Percentiles rank a stretch among this genome's conserved stretches.
phyloP scores from a whole-genome alignment of 2,113 vertebrate species.

The Entelurus aequoreus region DNA sequence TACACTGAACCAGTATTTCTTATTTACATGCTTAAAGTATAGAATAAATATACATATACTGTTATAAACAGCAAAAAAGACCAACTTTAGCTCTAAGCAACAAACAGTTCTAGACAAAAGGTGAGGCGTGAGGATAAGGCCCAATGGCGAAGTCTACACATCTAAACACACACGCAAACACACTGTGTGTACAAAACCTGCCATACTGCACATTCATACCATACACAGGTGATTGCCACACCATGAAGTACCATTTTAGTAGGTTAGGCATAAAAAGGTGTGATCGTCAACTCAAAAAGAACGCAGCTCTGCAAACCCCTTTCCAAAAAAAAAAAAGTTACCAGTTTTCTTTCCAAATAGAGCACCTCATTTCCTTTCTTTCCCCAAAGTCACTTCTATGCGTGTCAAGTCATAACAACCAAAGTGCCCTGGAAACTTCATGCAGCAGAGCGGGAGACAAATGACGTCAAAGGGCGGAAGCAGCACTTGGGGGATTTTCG shows the following conservation, averaged over 20 bases:
- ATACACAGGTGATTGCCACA: constrained; percentile 35
- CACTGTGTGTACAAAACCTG: constrained; percentile 30
- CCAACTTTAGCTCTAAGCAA: constrained; percentile 81
- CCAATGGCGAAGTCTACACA: constrained; percentile 38
- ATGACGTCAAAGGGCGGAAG: constrained; percentile 59
- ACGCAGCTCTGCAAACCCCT: constrained; percentile 40
- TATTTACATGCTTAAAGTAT: constrained; percentile 90
- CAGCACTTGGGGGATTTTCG: constrained; percentile 43
- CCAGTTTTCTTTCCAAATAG: constrained; percentile 14
- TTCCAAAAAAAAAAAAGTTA: constrained; percentile 9
- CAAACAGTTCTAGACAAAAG: constrained; percentile 78
- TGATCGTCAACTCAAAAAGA: constrained; percentile 13
- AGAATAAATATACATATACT: constrained; percentile 97
- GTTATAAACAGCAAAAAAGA: constrained; percentile 97
- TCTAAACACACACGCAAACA: constrained; percentile 16
- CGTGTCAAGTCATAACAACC: constrained; percentile 36
- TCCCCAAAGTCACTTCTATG: constrained; percentile 17
- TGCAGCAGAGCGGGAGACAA: constrained; percentile 12
- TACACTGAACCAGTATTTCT: constrained; percentile 92
- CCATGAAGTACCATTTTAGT: constrained; percentile 63
- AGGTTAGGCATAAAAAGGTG: constrained; percentile 27
- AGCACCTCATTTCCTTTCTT: constrained; percentile 11
- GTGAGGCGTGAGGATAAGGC: constrained; percentile 64
- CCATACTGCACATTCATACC: constrained; percentile 20
- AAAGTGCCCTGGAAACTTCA: constrained; percentile 40